Evolutionary conservation across 2,113 vertebrate genomes (phyloP).

Genomic region (Theropithecus gelada): DNA sequence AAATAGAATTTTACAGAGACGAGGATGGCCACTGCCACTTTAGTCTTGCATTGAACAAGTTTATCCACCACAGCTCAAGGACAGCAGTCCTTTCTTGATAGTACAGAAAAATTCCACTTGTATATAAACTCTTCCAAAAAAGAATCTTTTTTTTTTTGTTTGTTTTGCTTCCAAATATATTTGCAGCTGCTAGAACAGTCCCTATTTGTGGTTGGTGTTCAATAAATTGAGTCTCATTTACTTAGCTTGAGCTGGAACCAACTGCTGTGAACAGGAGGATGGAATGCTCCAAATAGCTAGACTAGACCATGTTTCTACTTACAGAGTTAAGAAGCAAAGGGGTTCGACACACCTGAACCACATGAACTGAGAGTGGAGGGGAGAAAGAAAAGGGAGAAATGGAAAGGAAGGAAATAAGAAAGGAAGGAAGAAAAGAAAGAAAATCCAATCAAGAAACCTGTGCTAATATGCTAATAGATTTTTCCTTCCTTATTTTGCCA

Average conservation of each 20-base stretch:
- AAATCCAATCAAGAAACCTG: not conserved
- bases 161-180: slow-evolving; percentile 9
- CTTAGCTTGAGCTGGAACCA: not conserved
- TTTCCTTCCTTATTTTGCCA: not conserved
- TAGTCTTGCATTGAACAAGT: not conserved
- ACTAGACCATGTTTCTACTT: not conserved
- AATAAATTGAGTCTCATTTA: not conserved
- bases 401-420: no score
- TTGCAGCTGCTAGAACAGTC: not conserved
- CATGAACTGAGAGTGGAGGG: not conserved
- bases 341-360: not conserved
- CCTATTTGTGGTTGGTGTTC: not conserved
- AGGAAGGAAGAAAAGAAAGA: not conserved
- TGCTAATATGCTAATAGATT: not conserved
- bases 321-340: not conserved
- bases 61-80: not conserved
- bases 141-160: not conserved
- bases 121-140: not conserved
- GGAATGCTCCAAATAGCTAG: not conserved
- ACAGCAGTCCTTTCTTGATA: not conserved
- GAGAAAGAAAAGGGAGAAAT: not conserved
- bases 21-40: not conserved
- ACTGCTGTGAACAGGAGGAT: not conserved
- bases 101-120: not conserved
- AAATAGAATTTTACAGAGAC: not conserved